phyloP scores from a whole-genome alignment of 2,113 vertebrate genomes.

The Leucopternis melanops region DNA sequence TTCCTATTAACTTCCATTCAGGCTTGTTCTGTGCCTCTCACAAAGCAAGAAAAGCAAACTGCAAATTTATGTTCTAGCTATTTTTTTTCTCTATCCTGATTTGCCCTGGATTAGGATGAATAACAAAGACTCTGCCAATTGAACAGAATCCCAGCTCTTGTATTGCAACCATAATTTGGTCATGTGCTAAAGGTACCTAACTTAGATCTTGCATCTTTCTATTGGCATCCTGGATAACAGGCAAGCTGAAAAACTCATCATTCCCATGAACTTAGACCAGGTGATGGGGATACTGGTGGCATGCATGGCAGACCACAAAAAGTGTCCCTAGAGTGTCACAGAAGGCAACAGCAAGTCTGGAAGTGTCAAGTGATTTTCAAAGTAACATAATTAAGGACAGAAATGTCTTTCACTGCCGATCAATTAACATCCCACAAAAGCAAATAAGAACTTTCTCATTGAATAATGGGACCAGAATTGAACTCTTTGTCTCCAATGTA shows the following conservation, averaged over 20 bases:
- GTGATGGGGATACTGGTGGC: neutral
- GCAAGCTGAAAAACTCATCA: neutral
- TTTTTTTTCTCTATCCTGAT: neutral
- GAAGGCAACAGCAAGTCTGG: neutral
- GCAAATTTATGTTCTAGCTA: neutral
- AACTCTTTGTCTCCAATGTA: neutral
- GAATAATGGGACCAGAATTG: neutral
- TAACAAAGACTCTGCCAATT: neutral
- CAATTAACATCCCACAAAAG: neutral
- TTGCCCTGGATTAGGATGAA: conserved; percentile 2
- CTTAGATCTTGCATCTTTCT: neutral
- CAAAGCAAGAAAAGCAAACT: neutral
- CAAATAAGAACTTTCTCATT: neutral
- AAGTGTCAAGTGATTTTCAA: neutral
- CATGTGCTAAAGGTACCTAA: neutral
- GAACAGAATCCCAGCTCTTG: neutral
- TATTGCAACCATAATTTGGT: neutral
- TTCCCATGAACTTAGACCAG: neutral
- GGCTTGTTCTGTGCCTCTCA: neutral
- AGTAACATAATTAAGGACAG: neutral
- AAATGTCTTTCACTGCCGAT: neutral
- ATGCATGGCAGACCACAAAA: neutral
- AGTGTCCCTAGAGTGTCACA: neutral
- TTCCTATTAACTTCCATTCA: neutral
- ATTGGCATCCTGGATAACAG: neutral